Evolutionary conservation across 2,888 invertebrate species (phyloP).

Genomic region (Thymelicus acteon): DNA sequence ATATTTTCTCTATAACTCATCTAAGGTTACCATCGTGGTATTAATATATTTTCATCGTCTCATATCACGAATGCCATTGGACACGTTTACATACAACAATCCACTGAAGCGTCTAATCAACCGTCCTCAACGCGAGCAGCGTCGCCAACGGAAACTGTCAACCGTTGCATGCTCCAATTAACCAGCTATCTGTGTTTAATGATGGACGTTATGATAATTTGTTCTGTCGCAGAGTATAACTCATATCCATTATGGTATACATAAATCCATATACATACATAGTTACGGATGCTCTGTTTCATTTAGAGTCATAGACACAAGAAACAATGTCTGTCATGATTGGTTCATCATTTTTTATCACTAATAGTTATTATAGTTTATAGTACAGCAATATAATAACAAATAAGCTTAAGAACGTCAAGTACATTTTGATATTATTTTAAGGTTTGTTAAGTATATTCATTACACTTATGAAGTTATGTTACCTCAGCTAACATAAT

Average conservation of each 20-base stretch:
- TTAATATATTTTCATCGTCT: too few relatives aligned
- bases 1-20: too few relatives aligned
- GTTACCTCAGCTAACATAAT: too few relatives aligned
- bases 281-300: background rate
- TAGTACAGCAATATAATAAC: too few relatives aligned
- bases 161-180: conserved; percentile 34
- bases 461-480: too few relatives aligned
- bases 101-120: background rate
- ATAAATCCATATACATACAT: background rate
- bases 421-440: too few relatives aligned
- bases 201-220: conserved; percentile 31
- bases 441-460: too few relatives aligned
- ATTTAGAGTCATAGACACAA: background rate
- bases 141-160: conserved; percentile 29
- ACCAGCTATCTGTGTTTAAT: conserved; percentile 27
- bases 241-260: conserved; percentile 1
- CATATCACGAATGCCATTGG: too few relatives aligned
- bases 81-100: background rate
- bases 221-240: conserved; percentile 23
- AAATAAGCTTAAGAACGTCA: too few relatives aligned
- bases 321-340: background rate
- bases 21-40: too few relatives aligned
- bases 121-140: conserved; percentile 7
- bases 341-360: too few relatives aligned
- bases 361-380: too few relatives aligned